These are phyloP conservation scores for Lamprotornis superbus DNA, from an alignment of 2,113 vertebrate species.

Conservation along the genomic window DNA sequence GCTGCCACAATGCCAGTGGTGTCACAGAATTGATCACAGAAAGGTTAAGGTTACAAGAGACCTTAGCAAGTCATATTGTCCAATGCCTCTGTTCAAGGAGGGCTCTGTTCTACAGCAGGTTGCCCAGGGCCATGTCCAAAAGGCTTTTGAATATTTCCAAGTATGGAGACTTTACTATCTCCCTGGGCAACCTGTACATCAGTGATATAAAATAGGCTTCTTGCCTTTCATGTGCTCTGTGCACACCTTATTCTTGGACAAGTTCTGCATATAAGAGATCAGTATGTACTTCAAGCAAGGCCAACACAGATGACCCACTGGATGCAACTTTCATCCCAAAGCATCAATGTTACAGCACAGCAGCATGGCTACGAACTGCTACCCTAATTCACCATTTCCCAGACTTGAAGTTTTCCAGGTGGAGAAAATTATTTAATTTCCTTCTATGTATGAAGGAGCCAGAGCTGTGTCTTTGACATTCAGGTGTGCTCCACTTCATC, in stretches of 20 bases:
- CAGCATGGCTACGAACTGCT: not conserved
- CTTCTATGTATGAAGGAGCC: not conserved
- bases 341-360: not conserved
- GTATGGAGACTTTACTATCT: not conserved
- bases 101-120: not conserved
- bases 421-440: not conserved
- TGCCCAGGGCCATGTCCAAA: not conserved
- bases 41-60: not conserved
- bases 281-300: not conserved
- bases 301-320: not conserved
- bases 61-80: not conserved
- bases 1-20: not conserved
- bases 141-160: not conserved
- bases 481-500: not conserved
- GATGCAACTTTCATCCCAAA: not conserved
- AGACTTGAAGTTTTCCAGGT: not conserved
- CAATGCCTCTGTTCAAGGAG: not conserved
- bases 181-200: not conserved
- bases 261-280: not conserved
- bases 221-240: not conserved
- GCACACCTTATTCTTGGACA: not conserved
- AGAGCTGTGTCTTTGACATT: not conserved
- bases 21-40: not conserved
- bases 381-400: not conserved
- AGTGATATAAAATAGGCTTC: not conserved